phyloP scores from a whole-genome alignment of 1,140 invertebrate species.

The Drosophila teissieri region DNA sequence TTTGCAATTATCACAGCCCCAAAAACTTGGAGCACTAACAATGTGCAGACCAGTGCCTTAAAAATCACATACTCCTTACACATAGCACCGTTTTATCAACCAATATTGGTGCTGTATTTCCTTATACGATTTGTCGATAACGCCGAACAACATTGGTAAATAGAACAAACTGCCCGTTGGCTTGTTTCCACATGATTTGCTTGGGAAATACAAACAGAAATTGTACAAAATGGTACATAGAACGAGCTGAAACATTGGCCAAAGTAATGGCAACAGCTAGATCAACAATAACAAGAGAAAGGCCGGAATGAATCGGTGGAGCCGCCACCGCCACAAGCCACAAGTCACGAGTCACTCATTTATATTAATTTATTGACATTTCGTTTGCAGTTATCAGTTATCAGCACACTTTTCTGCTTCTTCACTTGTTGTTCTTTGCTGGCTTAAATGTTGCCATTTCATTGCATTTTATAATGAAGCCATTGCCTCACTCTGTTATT shows the following conservation, averaged over 20 bases:
- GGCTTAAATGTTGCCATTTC: slow-evolving; percentile 19
- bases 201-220: slow-evolving; percentile 5
- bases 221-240: not conserved
- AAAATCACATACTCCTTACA: slow-evolving; percentile 15
- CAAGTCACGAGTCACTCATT: slow-evolving; percentile 76
- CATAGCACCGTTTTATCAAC: slow-evolving; percentile 15
- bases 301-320: slow-evolving; percentile 23
- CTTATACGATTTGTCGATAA: slow-evolving; percentile 53
- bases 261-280: slow-evolving; percentile 6
- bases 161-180: slow-evolving; percentile 10
- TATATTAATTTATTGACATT: slow-evolving; percentile 82
- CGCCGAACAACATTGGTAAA: slow-evolving; percentile 40
- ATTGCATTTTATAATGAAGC: slow-evolving; percentile 43
- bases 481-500: slow-evolving; percentile 10
- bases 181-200: slow-evolving; percentile 23
- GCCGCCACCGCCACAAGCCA: slow-evolving; percentile 7
- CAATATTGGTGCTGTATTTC: slow-evolving; percentile 27
- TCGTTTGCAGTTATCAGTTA: slow-evolving; percentile 68
- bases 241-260: not conserved
- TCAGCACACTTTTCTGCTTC: slow-evolving; percentile 44
- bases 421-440: slow-evolving; percentile 35
- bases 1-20: slow-evolving; percentile 22
- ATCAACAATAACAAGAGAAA: slow-evolving; percentile 22
- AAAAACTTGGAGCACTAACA: slow-evolving; percentile 15
- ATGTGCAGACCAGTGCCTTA: slow-evolving; percentile 15